Evolutionary conservation across 1,140 invertebrate species (phyloP).

Genomic region (Bombus impatiens): DNA sequence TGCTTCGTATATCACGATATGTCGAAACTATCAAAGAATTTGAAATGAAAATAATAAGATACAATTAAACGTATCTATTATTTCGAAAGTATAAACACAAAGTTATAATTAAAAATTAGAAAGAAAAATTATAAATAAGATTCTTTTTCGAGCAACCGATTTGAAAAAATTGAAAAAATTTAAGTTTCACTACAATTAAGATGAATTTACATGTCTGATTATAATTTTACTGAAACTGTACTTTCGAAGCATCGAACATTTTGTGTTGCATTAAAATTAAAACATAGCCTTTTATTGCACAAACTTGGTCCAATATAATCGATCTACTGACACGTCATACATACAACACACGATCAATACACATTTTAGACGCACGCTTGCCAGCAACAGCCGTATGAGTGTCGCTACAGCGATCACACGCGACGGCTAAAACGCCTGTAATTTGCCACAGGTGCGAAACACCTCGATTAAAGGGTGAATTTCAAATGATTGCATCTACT

Average conservation of each 20-base stretch:
- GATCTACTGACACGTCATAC: slow-evolving; percentile 24
- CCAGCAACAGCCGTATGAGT: not conserved
- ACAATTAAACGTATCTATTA: not conserved
- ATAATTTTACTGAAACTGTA: not conserved
- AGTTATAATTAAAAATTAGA: too few species aligned
- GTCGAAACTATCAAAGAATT: not conserved
- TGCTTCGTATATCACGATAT: not conserved
- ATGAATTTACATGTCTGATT: not conserved
- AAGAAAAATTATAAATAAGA: not conserved
- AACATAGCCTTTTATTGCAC: not conserved
- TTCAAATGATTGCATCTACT: not conserved
- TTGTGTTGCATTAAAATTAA: not conserved
- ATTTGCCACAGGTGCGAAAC: slow-evolving; percentile 39
- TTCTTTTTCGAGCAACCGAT: too few species aligned
- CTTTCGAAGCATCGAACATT: not conserved
- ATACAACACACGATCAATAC: not conserved
- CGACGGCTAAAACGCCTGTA: slow-evolving; percentile 18
- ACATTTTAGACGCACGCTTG: not conserved
- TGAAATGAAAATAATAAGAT: not conserved
- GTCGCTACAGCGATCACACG: not conserved
- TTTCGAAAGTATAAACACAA: not conserved
- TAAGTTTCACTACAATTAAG: not conserved
- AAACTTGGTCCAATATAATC: not conserved
- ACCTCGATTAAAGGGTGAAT: not conserved
- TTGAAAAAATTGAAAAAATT: not conserved